A percentile compares a stretch with the other conserved stretches of the same genome.
These are phyloP conservation scores for Serripes groenlandicus DNA, from an alignment of 2,888 invertebrate genomes.

Conservation along the genomic window DNA sequence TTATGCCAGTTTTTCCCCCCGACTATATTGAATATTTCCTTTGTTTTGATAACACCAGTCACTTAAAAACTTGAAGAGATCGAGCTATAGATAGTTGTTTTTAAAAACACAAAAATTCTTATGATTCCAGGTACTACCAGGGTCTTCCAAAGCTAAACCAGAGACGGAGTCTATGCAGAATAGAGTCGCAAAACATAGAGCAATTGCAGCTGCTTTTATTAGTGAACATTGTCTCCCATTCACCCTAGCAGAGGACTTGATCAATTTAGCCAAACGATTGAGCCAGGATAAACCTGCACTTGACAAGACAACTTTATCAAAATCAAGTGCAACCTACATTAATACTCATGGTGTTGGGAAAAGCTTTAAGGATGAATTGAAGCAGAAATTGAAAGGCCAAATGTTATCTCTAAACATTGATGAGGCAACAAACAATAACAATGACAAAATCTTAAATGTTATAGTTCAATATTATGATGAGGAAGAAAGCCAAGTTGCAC, in stretches of 20 bases:
- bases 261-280: constrained; percentile 29
- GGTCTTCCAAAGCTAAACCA: constrained; percentile 28
- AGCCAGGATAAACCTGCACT: constrained; percentile 31
- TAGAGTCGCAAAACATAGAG: constrained; percentile 14
- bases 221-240: constrained; percentile 40
- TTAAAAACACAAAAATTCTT: background rate
- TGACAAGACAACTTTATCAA: constrained; percentile 28
- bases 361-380: constrained; percentile 25
- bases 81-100: no score
- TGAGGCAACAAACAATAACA: constrained; percentile 52
- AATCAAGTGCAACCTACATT: constrained; percentile 33
- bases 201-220: constrained; percentile 13
- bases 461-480: constrained; percentile 39
- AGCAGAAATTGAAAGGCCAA: constrained; percentile 1
- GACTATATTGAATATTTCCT: no score
- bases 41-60: no score
- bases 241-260: constrained; percentile 35
- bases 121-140: constrained; percentile 26
- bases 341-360: constrained; percentile 40
- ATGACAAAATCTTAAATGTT: constrained; percentile 44
- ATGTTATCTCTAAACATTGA: constrained; percentile 40
- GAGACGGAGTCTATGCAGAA: constrained; percentile 32
- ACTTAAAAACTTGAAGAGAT: no score
- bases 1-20: no score
- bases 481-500: background rate